These are phyloP conservation scores for Anhinga rufa DNA, from an alignment of 2,113 vertebrate species.

Conservation along the genomic window DNA sequence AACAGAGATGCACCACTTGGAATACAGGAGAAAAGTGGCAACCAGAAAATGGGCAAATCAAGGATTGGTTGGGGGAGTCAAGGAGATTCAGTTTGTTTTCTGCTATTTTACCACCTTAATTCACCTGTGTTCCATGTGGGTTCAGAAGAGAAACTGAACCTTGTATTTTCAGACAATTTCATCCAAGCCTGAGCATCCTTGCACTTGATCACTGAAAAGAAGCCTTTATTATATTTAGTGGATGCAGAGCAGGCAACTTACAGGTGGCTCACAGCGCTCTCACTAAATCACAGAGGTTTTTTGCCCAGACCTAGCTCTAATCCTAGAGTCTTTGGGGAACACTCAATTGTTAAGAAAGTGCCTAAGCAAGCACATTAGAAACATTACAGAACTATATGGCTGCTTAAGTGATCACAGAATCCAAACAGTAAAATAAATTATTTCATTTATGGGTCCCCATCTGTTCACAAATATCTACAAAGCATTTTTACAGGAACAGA, in stretches of 20 bases:
- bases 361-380: constrained; percentile 19
- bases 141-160: background rate
- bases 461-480: constrained; percentile 2
- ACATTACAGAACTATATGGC: background rate
- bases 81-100: background rate
- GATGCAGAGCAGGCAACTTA: background rate
- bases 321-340: background rate
- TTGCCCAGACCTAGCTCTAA: background rate
- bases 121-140: background rate
- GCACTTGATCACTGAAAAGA: background rate
- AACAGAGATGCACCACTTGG: background rate
- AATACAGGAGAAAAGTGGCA: background rate
- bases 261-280: background rate
- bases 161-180: background rate
- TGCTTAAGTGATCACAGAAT: constrained; percentile 19
- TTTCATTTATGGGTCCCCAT: constrained; percentile 11
- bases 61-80: background rate
- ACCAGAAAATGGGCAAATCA: background rate
- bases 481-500: constrained; percentile 26
- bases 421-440: constrained; percentile 26
- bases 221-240: background rate
- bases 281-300: background rate
- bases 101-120: background rate
- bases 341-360: background rate
- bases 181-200: background rate